Conservation (phyloP, 2,113 vertebrate genomes). For the human region GRCh38 chr21:31221501-31222000, state of each 20-base stretch:
- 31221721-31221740: not conserved
- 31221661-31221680: not conserved
- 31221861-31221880: not conserved
- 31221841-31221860: not conserved
- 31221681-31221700: too few species aligned
- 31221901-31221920: not conserved
- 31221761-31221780: not conserved
- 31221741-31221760: not conserved
- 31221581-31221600: not conserved
- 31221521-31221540: not conserved
- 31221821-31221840: not conserved
- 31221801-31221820: not conserved
- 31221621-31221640: not conserved
- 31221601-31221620: not conserved
- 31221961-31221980: not conserved
- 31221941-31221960: not conserved
- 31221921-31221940: not conserved
- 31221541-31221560: not conserved
- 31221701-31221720: not conserved
- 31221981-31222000: conserved; percentile 25
- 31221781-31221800: not conserved
- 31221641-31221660: not conserved
- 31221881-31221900: not conserved
- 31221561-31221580: not conserved
- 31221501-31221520: not conserved